These are phyloP conservation scores for Zapornia atra DNA, from an alignment of 2,113 vertebrate species.

Conservation along the genomic window DNA sequence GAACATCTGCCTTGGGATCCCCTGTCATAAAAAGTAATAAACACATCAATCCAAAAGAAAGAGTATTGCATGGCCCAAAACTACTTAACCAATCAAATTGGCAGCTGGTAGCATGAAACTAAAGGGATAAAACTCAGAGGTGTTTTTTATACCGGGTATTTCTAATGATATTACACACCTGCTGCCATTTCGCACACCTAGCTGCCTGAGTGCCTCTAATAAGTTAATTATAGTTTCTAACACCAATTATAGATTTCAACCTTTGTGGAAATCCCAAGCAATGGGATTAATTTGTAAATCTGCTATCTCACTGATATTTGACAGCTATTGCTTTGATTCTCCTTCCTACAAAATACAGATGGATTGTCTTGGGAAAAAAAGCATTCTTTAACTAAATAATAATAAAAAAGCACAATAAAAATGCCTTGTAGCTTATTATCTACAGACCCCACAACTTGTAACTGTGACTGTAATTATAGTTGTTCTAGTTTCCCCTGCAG, in stretches of 20 bases:
- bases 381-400: conserved; percentile 61
- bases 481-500: conserved; percentile 62
- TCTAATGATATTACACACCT: conserved; percentile 54
- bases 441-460: conserved; percentile 46
- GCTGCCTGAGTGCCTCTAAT: conserved; percentile 15
- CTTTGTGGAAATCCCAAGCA: conserved; percentile 67
- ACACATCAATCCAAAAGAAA: conserved; percentile 85
- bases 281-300: conserved; percentile 80
- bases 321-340: conserved; percentile 65
- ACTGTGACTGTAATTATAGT: conserved; percentile 67
- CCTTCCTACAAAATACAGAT: conserved; percentile 58
- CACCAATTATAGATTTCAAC: conserved; percentile 71
- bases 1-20: conserved; percentile 83
- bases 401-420: conserved; percentile 64
- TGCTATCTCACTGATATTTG: conserved; percentile 65
- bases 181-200: conserved; percentile 33
- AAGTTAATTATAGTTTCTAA: conserved; percentile 75
- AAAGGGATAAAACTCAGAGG: conserved; percentile 60
- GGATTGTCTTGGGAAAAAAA: conserved; percentile 61
- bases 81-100: conserved; percentile 77
- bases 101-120: conserved; percentile 75
- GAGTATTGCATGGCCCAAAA: conserved; percentile 63
- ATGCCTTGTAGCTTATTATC: conserved; percentile 70
- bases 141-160: conserved; percentile 31
- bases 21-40: conserved; percentile 87